These are phyloP conservation scores for Spatulosminthurus flaviceps DNA, from an alignment of 2,888 invertebrate genomes.

Conservation along the genomic window DNA sequence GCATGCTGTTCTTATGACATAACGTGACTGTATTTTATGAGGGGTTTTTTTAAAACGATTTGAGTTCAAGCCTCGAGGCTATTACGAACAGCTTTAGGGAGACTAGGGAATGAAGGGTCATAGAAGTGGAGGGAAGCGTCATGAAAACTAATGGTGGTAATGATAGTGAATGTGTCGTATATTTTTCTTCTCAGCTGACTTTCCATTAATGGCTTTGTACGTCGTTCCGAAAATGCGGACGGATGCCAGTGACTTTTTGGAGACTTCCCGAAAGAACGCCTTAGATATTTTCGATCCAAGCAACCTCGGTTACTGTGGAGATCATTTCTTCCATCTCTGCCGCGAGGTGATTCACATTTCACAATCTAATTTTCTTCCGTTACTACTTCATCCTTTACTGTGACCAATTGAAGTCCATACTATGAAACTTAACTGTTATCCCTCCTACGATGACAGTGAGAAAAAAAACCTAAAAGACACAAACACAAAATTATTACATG, in stretches of 20 bases:
- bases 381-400: not conserved
- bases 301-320: constrained; percentile 81
- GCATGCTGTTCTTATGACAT: constrained; percentile 21
- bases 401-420: not conserved
- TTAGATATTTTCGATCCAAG: constrained; percentile 87
- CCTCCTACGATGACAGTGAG: constrained; percentile 40
- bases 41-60: constrained; percentile 41
- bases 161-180: constrained; percentile 28
- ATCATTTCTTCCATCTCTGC: constrained; percentile 86
- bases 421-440: constrained; percentile 7
- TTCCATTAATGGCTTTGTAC: constrained; percentile 91
- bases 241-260: constrained; percentile 85
- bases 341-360: constrained; percentile 71
- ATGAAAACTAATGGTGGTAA: constrained; percentile 46
- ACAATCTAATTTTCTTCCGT: constrained; percentile 6
- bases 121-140: not conserved
- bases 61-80: not conserved
- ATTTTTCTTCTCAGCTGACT: constrained; percentile 75
- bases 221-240: constrained; percentile 87
- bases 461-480: not conserved
- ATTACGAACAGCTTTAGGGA: not conserved
- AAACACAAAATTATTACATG: not conserved
- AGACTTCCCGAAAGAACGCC: constrained; percentile 83
- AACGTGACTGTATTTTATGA: constrained; percentile 28
- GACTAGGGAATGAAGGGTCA: not conserved